phyloP scores from a whole-genome alignment of 2,888 invertebrate genomes.

The Synanthedon myopaeformis region DNA sequence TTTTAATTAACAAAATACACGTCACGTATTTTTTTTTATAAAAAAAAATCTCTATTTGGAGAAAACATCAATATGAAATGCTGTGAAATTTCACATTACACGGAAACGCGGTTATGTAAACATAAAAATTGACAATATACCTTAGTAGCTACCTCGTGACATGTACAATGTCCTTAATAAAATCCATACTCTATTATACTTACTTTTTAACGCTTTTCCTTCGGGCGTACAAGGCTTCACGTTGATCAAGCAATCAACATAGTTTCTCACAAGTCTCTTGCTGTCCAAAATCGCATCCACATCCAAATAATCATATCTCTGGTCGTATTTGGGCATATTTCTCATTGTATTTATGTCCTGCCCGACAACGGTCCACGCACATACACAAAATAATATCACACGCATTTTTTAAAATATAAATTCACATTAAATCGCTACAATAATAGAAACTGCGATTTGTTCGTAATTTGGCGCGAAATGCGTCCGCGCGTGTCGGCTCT shows the following conservation, averaged over 20 bases:
- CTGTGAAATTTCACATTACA: no score
- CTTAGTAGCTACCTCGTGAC: no score
- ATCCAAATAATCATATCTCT: conserved; percentile 77
- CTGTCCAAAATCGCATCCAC: conserved; percentile 76
- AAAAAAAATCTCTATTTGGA: no score
- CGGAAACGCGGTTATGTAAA: no score
- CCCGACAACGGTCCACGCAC: conserved; percentile 29
- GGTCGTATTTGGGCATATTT: conserved; percentile 56
- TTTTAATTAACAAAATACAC: no score
- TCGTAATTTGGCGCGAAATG: neutral
- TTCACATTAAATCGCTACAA: conserved; percentile 4
- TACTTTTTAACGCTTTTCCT: conserved; percentile 78
- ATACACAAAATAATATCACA: conserved; percentile 30
- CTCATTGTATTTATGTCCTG: conserved; percentile 42
- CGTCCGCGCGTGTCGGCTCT: conserved; percentile 29
- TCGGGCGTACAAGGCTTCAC: conserved; percentile 79
- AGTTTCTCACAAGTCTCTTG: conserved; percentile 76
- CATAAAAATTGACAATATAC: no score
- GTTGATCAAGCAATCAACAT: conserved; percentile 77
- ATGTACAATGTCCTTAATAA: no score
- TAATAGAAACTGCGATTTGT: neutral
- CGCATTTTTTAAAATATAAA: conserved; percentile 28
- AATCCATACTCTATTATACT: conserved; percentile 39
- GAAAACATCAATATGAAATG: no score
- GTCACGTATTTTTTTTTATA: no score